Evolutionary conservation across 2,888 invertebrate species (phyloP), one percentile per base, ranked within the genome.

Genomic region (Ditula angustiorana): DNA sequence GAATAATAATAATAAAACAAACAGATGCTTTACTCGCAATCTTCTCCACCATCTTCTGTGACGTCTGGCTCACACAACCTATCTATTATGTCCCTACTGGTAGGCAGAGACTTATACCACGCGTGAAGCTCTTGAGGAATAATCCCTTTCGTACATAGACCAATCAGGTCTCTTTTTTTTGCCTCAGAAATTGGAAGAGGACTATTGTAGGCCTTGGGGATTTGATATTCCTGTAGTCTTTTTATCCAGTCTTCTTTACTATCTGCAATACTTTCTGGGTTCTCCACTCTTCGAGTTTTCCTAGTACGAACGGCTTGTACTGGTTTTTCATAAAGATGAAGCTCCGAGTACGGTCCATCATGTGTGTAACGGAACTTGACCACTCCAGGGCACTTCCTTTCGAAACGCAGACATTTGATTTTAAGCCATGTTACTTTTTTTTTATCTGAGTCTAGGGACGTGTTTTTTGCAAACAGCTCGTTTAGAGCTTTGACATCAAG

Each of bases 51-150:
- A 13, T 24, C 28, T 37, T 56, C 56, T 56, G 56, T 56, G 19
- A 41, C 26, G 28, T 56, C 56, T 26, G 56, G 56, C 41, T 41
- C 26, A 56, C 37, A 41, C 56, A 56, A 28, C 16, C 26, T 44
- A 19, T 56, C 41, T 21, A 44, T 37, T 26, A 55, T 19, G 8
- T 30, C 23, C 26, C 37, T 55, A 26, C 33, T 55, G 55, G 37
- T 55, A 8, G 55, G 55, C 41, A 41, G 35, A 55, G 28, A 10
- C 33, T 37, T 35, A 26, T 55, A 56, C 44, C 57, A 57, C 8
- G 33, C 19, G 33, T 53, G 53, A 44, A 57, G 46, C 41, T 55
- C 57, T 57, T 37, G 57, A 46, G 57, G 57, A 44, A 44, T 44
- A 44, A 57, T 37, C 44, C 44, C 28, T 46, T 57, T 57, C 19